Percentiles rank a stretch among this genome's conserved stretches.
These are phyloP conservation scores for Xenopus laevis DNA, from an alignment of 2,113 vertebrate species.

Conservation along the genomic window DNA sequence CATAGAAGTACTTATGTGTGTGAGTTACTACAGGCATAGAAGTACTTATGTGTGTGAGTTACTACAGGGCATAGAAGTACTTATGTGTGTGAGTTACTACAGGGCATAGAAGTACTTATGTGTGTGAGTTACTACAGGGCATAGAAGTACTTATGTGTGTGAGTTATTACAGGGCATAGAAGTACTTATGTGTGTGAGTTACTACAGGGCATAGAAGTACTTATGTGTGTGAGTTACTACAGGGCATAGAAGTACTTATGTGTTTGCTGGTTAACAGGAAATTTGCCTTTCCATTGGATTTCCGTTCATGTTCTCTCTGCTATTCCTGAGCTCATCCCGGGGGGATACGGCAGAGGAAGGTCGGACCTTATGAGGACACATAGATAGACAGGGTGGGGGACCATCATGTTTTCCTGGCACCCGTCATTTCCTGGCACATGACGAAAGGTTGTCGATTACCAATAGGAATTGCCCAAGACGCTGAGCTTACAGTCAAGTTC, in stretches of 20 bases:
- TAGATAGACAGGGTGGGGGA: constrained; percentile 22
- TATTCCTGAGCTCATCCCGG: constrained; percentile 33
- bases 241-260: background rate
- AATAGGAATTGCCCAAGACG: background rate
- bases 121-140: too few species aligned
- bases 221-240: too few species aligned
- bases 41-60: too few species aligned
- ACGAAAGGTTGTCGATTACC: constrained; percentile 5
- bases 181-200: too few species aligned
- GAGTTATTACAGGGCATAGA: background rate
- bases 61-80: constrained; percentile 1
- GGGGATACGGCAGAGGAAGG: constrained; percentile 31
- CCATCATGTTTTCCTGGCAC: constrained; percentile 13
- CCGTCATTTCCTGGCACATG: constrained; percentile 16
- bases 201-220: too few species aligned
- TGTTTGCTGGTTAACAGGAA: constrained; percentile 16
- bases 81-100: too few species aligned
- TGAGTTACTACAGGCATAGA: too few species aligned
- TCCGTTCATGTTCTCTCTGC: constrained; percentile 25
- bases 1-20: too few species aligned
- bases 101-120: background rate
- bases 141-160: too few species aligned
- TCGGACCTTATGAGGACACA: constrained; percentile 15
- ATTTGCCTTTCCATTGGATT: constrained; percentile 36
- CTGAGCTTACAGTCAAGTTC: background rate